Evolutionary conservation across 2,888 invertebrate species (phyloP).

Genomic region (Rapana venosa): DNA sequence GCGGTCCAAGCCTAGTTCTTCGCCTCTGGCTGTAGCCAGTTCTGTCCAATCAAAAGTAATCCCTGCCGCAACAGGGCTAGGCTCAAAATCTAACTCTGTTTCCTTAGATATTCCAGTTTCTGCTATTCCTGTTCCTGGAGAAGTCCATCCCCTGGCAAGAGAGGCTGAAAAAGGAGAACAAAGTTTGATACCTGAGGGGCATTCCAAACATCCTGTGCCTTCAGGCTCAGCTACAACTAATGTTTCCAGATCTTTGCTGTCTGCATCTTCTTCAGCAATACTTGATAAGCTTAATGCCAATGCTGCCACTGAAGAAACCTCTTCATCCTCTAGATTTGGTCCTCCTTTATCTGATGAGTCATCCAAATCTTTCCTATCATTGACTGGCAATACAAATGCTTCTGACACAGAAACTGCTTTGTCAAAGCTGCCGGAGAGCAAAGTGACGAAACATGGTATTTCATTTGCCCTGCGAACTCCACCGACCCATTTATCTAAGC

Average conservation of each 20-base stretch:
- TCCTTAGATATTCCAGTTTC: constrained; percentile 3
- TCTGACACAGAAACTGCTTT: neutral
- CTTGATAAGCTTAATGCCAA: constrained; percentile 7
- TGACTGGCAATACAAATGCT: neutral
- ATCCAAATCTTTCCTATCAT: neutral
- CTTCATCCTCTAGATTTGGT: neutral
- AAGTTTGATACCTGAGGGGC: neutral
- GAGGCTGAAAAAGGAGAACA: neutral
- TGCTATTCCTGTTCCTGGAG: constrained; percentile 20
- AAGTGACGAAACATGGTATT: neutral
- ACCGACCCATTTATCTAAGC: constrained; percentile 16
- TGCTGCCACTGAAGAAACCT: neutral
- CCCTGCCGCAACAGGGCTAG: neutral
- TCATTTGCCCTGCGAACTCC: neutral
- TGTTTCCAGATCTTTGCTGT: neutral
- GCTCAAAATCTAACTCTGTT: neutral
- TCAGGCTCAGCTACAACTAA: neutral
- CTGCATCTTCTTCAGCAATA: neutral
- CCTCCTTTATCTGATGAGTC: neutral
- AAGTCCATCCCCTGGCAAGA: neutral
- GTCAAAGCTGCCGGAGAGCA: neutral
- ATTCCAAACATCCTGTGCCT: neutral
- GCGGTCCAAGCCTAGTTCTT: neutral
- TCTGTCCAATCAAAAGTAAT: neutral
- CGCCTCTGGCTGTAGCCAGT: neutral